Evolutionary conservation across 2,888 invertebrate species (phyloP), one percentile per base, ranked within the genome.

Genomic region (Nomada goodeniana): DNA sequence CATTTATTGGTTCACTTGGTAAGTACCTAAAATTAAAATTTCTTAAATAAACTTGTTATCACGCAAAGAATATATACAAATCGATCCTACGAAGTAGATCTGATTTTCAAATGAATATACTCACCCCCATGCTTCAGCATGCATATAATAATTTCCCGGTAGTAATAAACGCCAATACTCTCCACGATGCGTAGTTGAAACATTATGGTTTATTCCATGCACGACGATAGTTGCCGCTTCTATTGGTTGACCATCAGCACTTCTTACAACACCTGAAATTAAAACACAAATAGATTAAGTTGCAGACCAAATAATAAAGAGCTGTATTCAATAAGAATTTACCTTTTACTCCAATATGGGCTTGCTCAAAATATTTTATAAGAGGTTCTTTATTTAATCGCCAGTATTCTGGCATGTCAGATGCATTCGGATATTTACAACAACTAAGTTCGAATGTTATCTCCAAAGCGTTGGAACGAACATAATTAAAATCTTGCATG

Each of bases 401-500:
- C 99, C 99, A 99, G 94, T 97, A 97, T 2, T 94, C 92, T 0
- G 96, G 95, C 90, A 99, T 94, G n/a, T 95, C 95, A 0, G 94
- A 93, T 0, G 97, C 96, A 0, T 91, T 83, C 0, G 99, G 99
- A 93, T 96, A 99, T 94, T 99, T 99, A 94, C 97, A 97, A 94
- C 99, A 99, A 60, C 98, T 98, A 90, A 99, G 94, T 93, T 99
- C 99, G 90, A 99, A 96, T 0, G 99, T 99, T 76, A 99, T 96
- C 93, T 99, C 99, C 93, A 98, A 98, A 92, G 98, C 98, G 94
- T 99, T 99, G 2, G 98, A 98, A 91, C 97, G 96, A 4, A 98
- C 95, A 94, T 99, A 99, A 95, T 99, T 99, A 95, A 98, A 99
- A 94, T 99, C 99, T 94, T 98, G 98, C 99, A 99, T 99, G 60